Base-by-base conservation (phyloP, 2,888 invertebrate genomes). In the Cataglyphis altisquamis region DNA sequence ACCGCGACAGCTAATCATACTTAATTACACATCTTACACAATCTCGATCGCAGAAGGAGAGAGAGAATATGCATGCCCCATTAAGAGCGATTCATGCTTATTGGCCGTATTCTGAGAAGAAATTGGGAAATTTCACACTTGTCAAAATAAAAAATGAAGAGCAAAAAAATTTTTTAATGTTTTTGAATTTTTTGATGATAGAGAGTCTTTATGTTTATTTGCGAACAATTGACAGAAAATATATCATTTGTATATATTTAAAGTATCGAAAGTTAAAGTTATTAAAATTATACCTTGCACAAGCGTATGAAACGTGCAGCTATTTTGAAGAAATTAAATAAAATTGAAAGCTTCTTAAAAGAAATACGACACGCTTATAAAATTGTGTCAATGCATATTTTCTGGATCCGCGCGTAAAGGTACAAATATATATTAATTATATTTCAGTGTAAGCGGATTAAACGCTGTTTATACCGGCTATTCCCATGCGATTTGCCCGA, bases 1-100 rank as follows among this genome's bases (percentile, higher is more conserved):
- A 82, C 73, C 80, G 73, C 83, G 83, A 86, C 88, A 84, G 87
- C 89, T 89, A 89, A 89, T 89, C 89, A 84, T 83, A 82, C 81
- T 84, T 87, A 89, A 89, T 89, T 89, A 88, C 84, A 66, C 81
- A 83, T 80, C 84, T 89, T 86, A 87, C 84, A 66, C 75, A 66
- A 73, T 64, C 74, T 66, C 73, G 52, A 66, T 86, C 63, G 52
- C 12, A 55, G 57, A 45, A 12, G 15, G 41, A 45, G 41, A 72
- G 57, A 25, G 25, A 72, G 57, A 62, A 72, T 78, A 80, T 25
- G 25, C 55, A 64, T 52, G 64, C 21, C 45, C 48, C 78, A 66
- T 48, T 80, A 60, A 83, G 73, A 63, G 32, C 18, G 78, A 70
- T 80, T 70, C 78, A 78, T 60, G 36, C 60, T 80, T 60, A 60